Base-by-base conservation (phyloP, 2,113 vertebrate species). In the Anarrhichthys ocellatus region DNA sequence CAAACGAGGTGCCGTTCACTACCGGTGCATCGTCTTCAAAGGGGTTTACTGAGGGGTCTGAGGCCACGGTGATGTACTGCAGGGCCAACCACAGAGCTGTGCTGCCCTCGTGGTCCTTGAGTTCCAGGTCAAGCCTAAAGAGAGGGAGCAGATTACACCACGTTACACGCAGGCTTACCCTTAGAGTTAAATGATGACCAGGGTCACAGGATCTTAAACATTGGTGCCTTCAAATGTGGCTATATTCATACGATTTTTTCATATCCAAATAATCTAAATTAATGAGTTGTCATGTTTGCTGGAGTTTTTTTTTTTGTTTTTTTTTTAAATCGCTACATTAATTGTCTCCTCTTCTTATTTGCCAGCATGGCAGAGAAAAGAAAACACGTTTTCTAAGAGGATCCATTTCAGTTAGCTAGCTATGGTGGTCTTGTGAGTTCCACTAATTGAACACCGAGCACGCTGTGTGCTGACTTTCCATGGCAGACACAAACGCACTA, bases 51-150 rank as follows among this genome's bases (percentile, higher is more conserved):
- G 97, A 96, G 10, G 92, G 94, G 91, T 98, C 97, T 0, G 97
- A 96, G 0, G 97, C 95, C 14, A 99, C 86, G 0, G 97, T 99
- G 94, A 99, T 97, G 22, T 97, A 98, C 95, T 99, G 98, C 71
- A 98, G 94, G 0, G 98, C 97, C 36, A 99, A 95, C 98, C 98
- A 99, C 86, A 99, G 94, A n/a, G 97, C 97, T 0, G 98, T 98
- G 93, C 97, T 99, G 85, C 98, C 98, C 66, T 99, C 97, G 0
- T 99, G 97, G 90, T 99, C 98, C 89, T 98, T 99, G 44, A 99
- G 95, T 68, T 99, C 98, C 90, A 99, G 92, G 84, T 99, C 97
- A 62, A 98, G 92, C 38, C 98, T 99, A 50, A 78, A 15, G 76
- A 36, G 20, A 84, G 17, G 24, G 68, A 22, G 27, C 54, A 73